Conservation (phyloP, 2,888 invertebrate genomes). For the Alcis repandata region DNA sequence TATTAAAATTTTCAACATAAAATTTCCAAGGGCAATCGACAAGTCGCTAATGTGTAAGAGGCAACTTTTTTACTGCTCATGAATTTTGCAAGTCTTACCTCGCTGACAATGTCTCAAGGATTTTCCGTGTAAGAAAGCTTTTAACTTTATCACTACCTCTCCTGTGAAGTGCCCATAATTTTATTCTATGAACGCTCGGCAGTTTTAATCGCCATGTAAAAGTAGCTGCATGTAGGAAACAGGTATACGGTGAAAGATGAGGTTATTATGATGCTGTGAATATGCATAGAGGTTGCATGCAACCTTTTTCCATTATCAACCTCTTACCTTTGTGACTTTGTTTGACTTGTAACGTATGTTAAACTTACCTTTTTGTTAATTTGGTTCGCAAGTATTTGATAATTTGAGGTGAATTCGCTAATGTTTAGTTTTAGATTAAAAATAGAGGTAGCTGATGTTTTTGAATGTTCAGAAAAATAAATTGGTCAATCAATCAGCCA, state of each 20-base stretch:
- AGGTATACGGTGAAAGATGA: constrained; percentile 6
- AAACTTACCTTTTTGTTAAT: no score
- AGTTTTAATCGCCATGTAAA: constrained; percentile 24
- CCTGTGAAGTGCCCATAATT: constrained; percentile 22
- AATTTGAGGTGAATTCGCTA: no score
- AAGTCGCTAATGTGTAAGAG: constrained; percentile 13
- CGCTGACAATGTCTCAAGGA: constrained; percentile 18
- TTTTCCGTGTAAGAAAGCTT: constrained; percentile 28
- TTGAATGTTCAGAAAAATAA: no score
- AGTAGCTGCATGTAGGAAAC: constrained; percentile 1
- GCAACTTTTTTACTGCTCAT: constrained; percentile 24
- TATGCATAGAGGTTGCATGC: neutral
- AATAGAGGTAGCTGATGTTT: no score
- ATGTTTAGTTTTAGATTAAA: no score
- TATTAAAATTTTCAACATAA: neutral
- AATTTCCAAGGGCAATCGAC: constrained; percentile 2
- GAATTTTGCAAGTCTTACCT: constrained; percentile 26
- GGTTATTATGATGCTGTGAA: neutral
- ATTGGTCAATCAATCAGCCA: no score
- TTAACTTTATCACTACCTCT: constrained; percentile 28
- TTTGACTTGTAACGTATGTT: neutral
- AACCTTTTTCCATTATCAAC: neutral
- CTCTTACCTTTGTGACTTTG: no score
- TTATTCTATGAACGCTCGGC: constrained; percentile 20
- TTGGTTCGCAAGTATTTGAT: no score